Evolutionary conservation across 2,888 invertebrate genomes (phyloP), one percentile per base, ranked within the genome.

Genomic region (Brassicogethes aeneus): DNA sequence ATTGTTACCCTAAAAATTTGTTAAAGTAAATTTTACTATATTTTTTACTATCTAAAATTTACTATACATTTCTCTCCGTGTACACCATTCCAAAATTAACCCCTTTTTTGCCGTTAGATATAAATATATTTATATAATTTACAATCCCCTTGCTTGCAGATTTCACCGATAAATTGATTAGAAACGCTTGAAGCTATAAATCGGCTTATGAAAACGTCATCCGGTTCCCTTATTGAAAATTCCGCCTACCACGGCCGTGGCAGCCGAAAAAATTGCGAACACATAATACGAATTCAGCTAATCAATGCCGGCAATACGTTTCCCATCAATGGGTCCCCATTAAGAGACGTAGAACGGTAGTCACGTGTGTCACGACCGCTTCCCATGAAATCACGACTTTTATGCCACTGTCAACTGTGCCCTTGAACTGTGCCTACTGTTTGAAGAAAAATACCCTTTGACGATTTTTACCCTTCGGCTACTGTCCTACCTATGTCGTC

Each of bases 381-480:
- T 32, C 32, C 32, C 32, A 32, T 32, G 32, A 32, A 32, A 32
- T 32, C 32, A 32, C 32, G 32, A 32, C 32, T 32, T 32, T 13
- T 32, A 13, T 32, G 8, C 10, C 8, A 12, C 3, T 32, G 32
- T 32, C 32, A 23, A 23, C 23, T 10, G 23, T 7, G 23, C 5
- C 23, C 23, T 5, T 23, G 7, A 23, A 10, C 23, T 10, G 23
- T 23, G 23, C 10, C 7, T 5, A 5, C 23, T 10, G 10, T 23
- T 23, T 23, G 23, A 23, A 23, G 10, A 7, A 23, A 23, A 23
- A 23, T 23, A 23, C 10, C 7, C 10, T 7, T 23, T 10, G 10
- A 10, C 23, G 23, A 10, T n/a, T n/a, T n/a, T n/a, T 23, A 10
- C 23, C 23, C 23, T 23, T 23, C 23, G 10, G 10, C 23, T 5